Base-by-base conservation (phyloP, 2,888 invertebrate genomes). In the Taenaris catops region DNA sequence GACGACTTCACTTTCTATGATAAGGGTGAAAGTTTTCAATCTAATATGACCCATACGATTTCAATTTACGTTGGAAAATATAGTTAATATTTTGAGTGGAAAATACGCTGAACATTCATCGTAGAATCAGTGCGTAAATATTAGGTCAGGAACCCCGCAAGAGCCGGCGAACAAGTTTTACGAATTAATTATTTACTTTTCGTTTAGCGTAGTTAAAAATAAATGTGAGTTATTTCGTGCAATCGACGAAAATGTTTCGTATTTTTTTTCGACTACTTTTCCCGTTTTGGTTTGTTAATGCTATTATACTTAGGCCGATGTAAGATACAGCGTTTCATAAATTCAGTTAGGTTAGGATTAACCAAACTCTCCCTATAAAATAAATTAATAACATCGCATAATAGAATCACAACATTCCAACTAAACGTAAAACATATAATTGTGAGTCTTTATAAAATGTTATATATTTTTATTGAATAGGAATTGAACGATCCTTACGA, bases 1-100 rank as follows among this genome's bases (percentile, higher is more conserved):
- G 69, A 74, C 68, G 62, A 61, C 71, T 67, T 71, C 67, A 69
- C 67, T 72, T 72, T 66, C 63, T 16, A 31, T 31, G 31, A 31
- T 23, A 21, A 31, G 31, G 31, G 31, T 31, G 28, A 20, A 29
- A 29, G 28, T 29, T 21, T 18, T 20, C 28, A 29, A 19, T 12
- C 14, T 8, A 29, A 21, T 28, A 29, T 12, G 19, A 8, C 4
- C 3, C 14, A 6, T 14, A 11, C 7, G 12, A 21, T 16, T 31
- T 31, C 4, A 10, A 23, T 31, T 9, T 20, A 8, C 11, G 12
- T 11, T 11, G 4, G 12, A 20, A 19, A 28, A 28, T 28, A 9
- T 9, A 23, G 16, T 23, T 9, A 23, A 23, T 23, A 31, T 31
- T 31, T 31, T 16, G 11, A 20, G 31, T 23, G 21, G 16, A 16